Evolutionary conservation across 2,113 vertebrate genomes (phyloP), one percentile per base, ranked within the genome.

Genomic region (Chionis minor): DNA sequence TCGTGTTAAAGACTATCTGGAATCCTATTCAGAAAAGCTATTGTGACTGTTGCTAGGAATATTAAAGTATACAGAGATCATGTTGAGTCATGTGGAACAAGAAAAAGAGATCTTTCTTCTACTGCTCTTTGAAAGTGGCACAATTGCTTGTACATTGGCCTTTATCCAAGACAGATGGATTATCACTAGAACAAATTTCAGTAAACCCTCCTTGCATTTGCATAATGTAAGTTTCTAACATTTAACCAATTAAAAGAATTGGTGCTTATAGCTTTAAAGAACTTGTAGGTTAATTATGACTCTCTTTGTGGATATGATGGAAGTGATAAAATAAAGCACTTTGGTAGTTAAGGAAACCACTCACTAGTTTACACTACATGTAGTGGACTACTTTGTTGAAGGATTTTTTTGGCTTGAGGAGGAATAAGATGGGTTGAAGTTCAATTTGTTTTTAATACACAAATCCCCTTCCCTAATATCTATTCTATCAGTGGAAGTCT

Each of bases 91-190:
- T 24, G 84, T 66, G 66, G 73, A 90, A 35, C 47, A 69, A 32
- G 32, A 51, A 52, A 49, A 78, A 87, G 73, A 93, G 67, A 70
- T n/a, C 38, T 94, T 88, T 38, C 45, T 90, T 49, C 47, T 52
- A 0, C 21, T 12, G 38, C 74, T 78, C 54, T 47, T 75, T 8
- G 67, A 9, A 8, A 27, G 75, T 30, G 86, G 30, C 86, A 91
- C 86, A 30, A 66, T 6, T 94, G 89, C 83, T 83, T 74, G 67
- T 18, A 17, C 45, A 0, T 63, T 96, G 95, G 90, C 85, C 61
- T 90, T 92, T 5, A 33, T 89, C 96, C 94, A 97, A 78, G 72
- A 45, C 94, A 95, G 94, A 96, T 93, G 96, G 97, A 81, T 94
- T 94, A 96, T 86, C 92, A 83, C 95, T 6, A 40, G 72, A 85